A percentile compares a stretch with the other conserved stretches of the same genome.
Evolutionary conservation across 1,140 invertebrate species (phyloP).

Genomic region (Vanessa tameamea): DNA sequence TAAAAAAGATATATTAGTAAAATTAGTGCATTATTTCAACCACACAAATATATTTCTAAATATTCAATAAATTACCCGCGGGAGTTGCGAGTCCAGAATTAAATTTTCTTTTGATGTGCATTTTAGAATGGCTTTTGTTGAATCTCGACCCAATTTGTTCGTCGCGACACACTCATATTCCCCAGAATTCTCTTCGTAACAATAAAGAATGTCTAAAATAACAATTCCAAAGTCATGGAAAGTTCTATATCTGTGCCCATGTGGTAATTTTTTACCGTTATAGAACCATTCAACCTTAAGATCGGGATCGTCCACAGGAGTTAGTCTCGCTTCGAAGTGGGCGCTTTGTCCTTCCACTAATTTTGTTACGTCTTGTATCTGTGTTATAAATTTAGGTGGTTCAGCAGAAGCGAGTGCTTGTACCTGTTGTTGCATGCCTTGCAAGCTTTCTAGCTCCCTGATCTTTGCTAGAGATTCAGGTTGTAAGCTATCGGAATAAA

Average conservation of each 20-base stretch:
- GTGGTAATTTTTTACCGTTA: conserved; percentile 94
- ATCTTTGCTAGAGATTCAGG: conserved; percentile 96
- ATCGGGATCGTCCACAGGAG: conserved; percentile 95
- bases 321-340: conserved; percentile 95
- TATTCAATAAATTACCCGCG: conserved; percentile 82
- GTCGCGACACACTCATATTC: conserved; percentile 95
- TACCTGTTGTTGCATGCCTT: conserved; percentile 82
- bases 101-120: conserved; percentile 95
- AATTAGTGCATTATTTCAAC: neutral
- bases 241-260: conserved; percentile 96
- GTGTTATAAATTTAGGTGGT: conserved; percentile 94
- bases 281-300: conserved; percentile 97
- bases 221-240: conserved; percentile 99
- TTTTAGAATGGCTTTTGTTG: conserved; percentile 91
- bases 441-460: conserved; percentile 90
- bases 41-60: too few species aligned
- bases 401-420: conserved; percentile 86
- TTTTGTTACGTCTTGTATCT: conserved; percentile 90
- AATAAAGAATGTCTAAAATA: conserved; percentile 97
- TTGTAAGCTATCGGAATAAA: conserved; percentile 96
- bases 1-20: neutral
- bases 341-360: conserved; percentile 95
- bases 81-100: conserved; percentile 96
- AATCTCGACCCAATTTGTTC: conserved; percentile 95
- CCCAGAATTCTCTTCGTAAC: conserved; percentile 98